Percentiles rank a stretch among this genome's conserved stretches.
Evolutionary conservation across 1,140 invertebrate species (phyloP).

Genomic region (Diachasmimorpha longicaudata): DNA sequence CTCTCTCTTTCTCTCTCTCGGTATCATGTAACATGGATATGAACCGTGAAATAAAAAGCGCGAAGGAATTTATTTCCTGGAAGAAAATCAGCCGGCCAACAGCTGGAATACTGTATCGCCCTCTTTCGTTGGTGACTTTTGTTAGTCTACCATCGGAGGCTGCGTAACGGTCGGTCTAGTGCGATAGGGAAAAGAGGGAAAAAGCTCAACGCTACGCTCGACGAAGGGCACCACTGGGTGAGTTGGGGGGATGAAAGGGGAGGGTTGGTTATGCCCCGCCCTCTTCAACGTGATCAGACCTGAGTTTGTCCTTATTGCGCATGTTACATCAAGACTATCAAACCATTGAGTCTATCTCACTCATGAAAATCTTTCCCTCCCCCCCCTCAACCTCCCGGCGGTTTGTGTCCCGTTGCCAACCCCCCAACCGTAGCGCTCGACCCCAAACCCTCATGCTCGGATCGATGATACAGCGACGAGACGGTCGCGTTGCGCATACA

Average conservation of each 20-base stretch:
- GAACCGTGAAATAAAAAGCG: not conserved
- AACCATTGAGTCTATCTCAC: not conserved
- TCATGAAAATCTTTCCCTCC: not conserved
- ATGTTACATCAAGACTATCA: not conserved
- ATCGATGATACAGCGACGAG: slow-evolving; percentile 35
- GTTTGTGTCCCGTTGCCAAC: slow-evolving; percentile 30
- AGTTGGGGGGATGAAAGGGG: not conserved
- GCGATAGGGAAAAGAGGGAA: not conserved
- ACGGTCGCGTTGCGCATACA: not conserved
- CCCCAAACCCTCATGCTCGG: slow-evolving; percentile 37
- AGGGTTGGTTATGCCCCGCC: slow-evolving; percentile 30
- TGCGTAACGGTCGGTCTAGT: slow-evolving; percentile 11
- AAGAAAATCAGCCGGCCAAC: not conserved
- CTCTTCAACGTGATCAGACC: slow-evolving; percentile 24
- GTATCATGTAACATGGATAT: not conserved
- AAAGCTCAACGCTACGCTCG: not conserved
- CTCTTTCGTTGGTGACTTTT: not conserved
- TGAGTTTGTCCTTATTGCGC: slow-evolving; percentile 20
- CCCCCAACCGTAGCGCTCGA: slow-evolving; percentile 31
- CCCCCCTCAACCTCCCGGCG: slow-evolving; percentile 8
- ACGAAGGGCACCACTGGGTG: not conserved
- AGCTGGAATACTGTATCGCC: not conserved
- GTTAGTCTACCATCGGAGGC: not conserved
- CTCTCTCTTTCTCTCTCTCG: not conserved
- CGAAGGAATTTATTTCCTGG: not conserved